These are phyloP conservation scores for Eudasyphora cyanicolor DNA, from an alignment of 2,888 invertebrate species.

Conservation along the genomic window DNA sequence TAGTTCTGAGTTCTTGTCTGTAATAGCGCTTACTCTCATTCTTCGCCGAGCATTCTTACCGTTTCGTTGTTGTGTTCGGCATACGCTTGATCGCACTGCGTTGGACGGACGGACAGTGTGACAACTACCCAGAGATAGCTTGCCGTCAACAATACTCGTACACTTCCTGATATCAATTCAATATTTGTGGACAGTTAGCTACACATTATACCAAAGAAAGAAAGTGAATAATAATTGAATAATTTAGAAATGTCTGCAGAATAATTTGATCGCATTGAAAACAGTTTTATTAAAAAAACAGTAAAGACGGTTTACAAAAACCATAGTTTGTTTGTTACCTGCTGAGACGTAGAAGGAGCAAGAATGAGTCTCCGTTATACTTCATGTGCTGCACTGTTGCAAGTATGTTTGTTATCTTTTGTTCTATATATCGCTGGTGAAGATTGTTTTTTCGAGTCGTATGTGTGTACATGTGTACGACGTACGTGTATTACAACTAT, in stretches of 20 bases:
- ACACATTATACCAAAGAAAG: not conserved
- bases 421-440: conserved; percentile 2
- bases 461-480: too few species aligned
- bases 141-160: not conserved
- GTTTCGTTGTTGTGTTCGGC: conserved; percentile 26
- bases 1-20: conserved; percentile 29
- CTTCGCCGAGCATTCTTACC: conserved; percentile 40
- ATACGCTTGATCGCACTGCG: not conserved
- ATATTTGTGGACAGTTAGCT: not conserved
- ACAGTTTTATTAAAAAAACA: not conserved
- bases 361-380: conserved; percentile 70
- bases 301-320: not conserved
- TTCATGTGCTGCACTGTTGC: conserved; percentile 68
- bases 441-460: not conserved
- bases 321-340: not conserved
- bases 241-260: not conserved
- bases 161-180: not conserved
- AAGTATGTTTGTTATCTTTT: conserved; percentile 66
- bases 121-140: not conserved
- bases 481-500: not conserved
- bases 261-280: not conserved
- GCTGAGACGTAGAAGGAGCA: not conserved
- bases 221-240: too few species aligned
- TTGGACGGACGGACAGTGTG: not conserved
- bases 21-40: conserved; percentile 42